Evolutionary conservation across 2,888 invertebrate genomes (phyloP).

Genomic region (Nephrocerus scutellatus): DNA sequence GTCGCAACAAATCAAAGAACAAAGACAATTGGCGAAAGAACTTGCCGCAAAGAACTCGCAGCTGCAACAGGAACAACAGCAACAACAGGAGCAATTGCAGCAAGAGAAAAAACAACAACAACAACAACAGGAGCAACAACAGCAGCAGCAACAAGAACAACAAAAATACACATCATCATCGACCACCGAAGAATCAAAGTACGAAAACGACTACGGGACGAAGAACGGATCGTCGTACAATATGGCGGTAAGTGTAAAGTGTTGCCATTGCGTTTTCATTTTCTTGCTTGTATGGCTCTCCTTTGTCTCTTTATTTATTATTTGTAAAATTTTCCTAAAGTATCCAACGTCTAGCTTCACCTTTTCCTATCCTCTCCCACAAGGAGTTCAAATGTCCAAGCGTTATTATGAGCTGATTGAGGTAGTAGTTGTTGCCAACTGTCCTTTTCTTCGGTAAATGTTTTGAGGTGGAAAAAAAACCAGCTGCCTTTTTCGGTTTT

Average conservation of each 20-base stretch:
- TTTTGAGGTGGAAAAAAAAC: too few relatives aligned
- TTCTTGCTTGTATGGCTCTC: too few relatives aligned
- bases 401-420: too few relatives aligned
- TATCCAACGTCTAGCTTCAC: too few relatives aligned
- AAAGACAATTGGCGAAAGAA: slow-evolving; percentile 30
- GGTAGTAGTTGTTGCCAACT: too few relatives aligned
- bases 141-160: slow-evolving; percentile 17
- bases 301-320: too few relatives aligned
- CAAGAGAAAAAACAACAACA: slow-evolving; percentile 17
- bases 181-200: slow-evolving; percentile 23
- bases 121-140: slow-evolving; percentile 17
- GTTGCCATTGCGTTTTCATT: too few relatives aligned
- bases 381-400: too few relatives aligned
- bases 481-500: too few relatives aligned
- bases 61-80: slow-evolving; percentile 25
- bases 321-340: too few relatives aligned
- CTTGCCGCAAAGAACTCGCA: slow-evolving; percentile 27
- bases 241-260: slow-evolving; percentile 25
- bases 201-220: slow-evolving; percentile 23
- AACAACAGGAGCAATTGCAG: slow-evolving; percentile 17
- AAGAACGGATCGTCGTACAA: slow-evolving; percentile 24
- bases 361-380: too few relatives aligned
- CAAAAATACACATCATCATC: slow-evolving; percentile 9
- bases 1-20: slow-evolving; percentile 31
- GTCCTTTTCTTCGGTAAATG: too few relatives aligned